A percentile compares a stretch with the other conserved stretches of the same genome.
Evolutionary conservation across 2,888 invertebrate genomes (phyloP).

Genomic region (Belgica antarctica): DNA sequence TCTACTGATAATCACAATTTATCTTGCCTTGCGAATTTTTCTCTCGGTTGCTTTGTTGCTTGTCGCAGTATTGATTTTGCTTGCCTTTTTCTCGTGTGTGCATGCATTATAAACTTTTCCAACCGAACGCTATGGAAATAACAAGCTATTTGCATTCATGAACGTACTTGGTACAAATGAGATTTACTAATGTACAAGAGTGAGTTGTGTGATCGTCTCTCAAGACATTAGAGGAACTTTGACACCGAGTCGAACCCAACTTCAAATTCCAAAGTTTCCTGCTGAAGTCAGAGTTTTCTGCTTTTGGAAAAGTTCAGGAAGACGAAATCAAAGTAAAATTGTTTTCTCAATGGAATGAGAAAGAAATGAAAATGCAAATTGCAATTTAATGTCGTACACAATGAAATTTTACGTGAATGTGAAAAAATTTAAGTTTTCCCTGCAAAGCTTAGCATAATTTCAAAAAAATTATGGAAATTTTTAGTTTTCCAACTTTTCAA

Average conservation of each 20-base stretch:
- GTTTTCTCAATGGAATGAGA: background rate
- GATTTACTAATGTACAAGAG: constrained; percentile 15
- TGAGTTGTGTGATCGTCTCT: constrained; percentile 8
- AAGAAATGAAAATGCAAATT: constrained; percentile 28
- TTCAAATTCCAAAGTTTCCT: background rate
- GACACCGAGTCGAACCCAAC: background rate
- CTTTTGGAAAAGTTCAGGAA: background rate
- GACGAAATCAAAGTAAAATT: background rate
- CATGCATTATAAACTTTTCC: background rate
- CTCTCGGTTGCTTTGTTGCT: background rate
- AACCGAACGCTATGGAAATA: constrained; percentile 29
- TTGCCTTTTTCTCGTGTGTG: background rate
- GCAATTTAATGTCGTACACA: constrained; percentile 33
- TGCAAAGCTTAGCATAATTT: constrained; percentile 10
- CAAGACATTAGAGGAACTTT: constrained; percentile 7
- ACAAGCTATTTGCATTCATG: constrained; percentile 44
- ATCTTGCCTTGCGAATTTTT: too few relatives aligned
- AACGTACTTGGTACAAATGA: constrained; percentile 31
- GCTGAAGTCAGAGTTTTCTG: background rate
- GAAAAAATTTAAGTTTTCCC: constrained; percentile 8
- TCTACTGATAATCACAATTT: too few relatives aligned
- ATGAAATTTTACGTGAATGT: background rate
- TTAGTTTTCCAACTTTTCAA: constrained; percentile 17
- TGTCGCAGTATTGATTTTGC: constrained; percentile 21
- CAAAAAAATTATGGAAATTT: constrained; percentile 24